Evolutionary conservation across 2,113 vertebrate species (phyloP).

Genomic region (Hyla sarda): DNA sequence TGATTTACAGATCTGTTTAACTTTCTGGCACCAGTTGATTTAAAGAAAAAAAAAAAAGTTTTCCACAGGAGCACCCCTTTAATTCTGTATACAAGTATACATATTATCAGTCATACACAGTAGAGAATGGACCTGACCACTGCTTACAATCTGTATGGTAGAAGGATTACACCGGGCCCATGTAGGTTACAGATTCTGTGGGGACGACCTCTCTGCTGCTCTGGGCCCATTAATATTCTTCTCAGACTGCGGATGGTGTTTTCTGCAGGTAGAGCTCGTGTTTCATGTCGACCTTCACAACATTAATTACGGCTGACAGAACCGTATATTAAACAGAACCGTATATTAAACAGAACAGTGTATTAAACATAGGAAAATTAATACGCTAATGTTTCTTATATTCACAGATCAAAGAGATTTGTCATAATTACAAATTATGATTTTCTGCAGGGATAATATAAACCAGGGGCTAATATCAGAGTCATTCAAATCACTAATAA

Average conservation of each 20-base stretch:
- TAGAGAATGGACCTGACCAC: neutral
- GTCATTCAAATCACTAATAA: neutral
- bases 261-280: slow-evolving; percentile 1
- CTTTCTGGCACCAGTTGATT: no score
- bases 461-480: neutral
- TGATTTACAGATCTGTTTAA: no score
- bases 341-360: neutral
- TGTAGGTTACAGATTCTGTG: slow-evolving; percentile 3
- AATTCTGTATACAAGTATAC: neutral
- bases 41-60: no score
- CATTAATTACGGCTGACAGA: neutral
- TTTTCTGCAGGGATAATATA: neutral
- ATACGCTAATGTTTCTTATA: neutral
- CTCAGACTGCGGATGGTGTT: neutral
- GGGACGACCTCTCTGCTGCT: neutral
- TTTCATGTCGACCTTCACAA: slow-evolving; percentile 28
- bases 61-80: no score
- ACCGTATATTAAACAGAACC: neutral
- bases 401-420: neutral
- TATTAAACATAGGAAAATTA: no score
- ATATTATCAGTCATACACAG: neutral
- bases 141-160: neutral
- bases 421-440: neutral
- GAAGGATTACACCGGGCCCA: neutral
- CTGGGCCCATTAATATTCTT: neutral